Conservation (phyloP, 1,140 invertebrate genomes). For the Marisa cornuarietis region DNA sequence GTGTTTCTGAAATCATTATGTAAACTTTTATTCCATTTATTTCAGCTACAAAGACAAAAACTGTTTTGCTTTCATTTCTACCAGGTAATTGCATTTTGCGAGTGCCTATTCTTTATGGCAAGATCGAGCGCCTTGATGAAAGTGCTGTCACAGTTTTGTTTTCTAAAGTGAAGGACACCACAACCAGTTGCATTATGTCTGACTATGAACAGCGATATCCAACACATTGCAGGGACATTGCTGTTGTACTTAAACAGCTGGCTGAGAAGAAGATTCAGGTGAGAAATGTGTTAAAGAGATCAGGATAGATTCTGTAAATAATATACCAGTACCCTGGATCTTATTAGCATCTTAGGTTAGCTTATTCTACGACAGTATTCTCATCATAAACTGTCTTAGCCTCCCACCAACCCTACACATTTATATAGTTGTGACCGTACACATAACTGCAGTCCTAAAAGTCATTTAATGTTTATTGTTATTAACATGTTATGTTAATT, state of each 20-base stretch:
- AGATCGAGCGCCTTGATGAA: constrained; percentile 68
- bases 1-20: too few relatives aligned
- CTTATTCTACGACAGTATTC: too few relatives aligned
- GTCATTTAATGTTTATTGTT: neutral
- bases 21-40: neutral
- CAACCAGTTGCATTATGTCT: constrained; percentile 55
- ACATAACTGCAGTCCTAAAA: neutral
- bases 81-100: constrained; percentile 66
- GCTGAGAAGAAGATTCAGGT: constrained; percentile 19
- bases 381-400: too few relatives aligned
- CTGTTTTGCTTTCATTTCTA: constrained; percentile 17
- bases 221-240: constrained; percentile 68
- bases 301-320: too few relatives aligned
- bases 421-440: too few relatives aligned
- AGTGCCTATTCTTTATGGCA: constrained; percentile 70
- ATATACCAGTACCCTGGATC: too few relatives aligned
- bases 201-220: constrained; percentile 69
- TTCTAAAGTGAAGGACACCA: constrained; percentile 48
- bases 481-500: neutral
- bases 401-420: too few relatives aligned
- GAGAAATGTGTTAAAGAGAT: neutral
- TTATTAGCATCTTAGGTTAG: too few relatives aligned
- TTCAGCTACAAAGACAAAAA: constrained; percentile 1
- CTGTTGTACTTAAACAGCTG: constrained; percentile 31
- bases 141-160: constrained; percentile 70